Base-by-base conservation (phyloP, 2,797 vertebrate species). In the Sebastes cheni region DNA sequence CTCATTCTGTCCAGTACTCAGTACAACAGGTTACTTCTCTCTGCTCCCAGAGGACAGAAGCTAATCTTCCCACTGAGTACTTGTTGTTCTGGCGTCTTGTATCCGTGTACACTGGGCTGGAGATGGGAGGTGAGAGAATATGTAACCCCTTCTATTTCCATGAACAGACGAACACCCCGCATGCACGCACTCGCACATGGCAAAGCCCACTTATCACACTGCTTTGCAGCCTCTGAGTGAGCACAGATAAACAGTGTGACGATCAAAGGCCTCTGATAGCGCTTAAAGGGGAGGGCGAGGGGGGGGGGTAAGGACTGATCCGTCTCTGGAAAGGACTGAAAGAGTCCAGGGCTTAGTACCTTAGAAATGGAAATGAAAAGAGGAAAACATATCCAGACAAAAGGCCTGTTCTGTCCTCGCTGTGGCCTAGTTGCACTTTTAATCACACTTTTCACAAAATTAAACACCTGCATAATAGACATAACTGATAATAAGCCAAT, bases 171-270 rank as follows among this genome's bases (percentile, higher is more conserved):
- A 87, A 85, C 69, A 86, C 71, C 68, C 82, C 67, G 34, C 73
- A 74, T 59, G 32, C 77, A 80, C 8, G 59, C 77, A 72, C 77
- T 79, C 6, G 22, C 75, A 81, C 77, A 90, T 34, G 66, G 85
- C 75, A 80, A 72, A 80, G 86, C 84, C 84, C 86, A 90, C 90
- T 93, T 92, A 92, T 93, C 92, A 82, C 82, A 86, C 77, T 52
- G 73, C 81, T 87, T 79, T 75, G 83, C 79, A 75, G 84, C 68
- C 89, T 87, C 90, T 86, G 90, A 90, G 85, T 73, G 84, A 87
- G 81, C 73, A 67, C 79, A 91, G 94, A 94, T 93, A 94, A 93
- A 90, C 86, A 86, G 80, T 78, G 77, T 89, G 89, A 87, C 46
- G 82, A 94, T 92, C 90, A 94, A 93, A 93, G 88, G 84, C 88